These are phyloP conservation scores for Cyanocitta stelleri DNA, from an alignment of 2,113 vertebrate genomes.

Conservation along the genomic window DNA sequence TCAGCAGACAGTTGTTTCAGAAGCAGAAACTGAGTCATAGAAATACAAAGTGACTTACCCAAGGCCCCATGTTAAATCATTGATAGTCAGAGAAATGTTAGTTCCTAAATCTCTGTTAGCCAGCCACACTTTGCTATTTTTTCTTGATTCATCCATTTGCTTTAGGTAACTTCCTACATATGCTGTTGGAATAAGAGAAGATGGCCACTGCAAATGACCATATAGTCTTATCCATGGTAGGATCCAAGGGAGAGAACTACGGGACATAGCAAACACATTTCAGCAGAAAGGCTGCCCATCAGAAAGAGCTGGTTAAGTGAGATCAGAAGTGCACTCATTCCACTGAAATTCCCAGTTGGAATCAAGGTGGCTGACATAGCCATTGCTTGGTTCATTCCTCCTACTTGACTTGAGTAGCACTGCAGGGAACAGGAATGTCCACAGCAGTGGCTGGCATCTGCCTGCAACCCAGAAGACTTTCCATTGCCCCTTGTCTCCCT, in stretches of 20 bases:
- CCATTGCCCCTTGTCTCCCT: neutral
- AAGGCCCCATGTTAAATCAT: neutral
- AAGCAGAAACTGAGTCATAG: slow-evolving; percentile 43
- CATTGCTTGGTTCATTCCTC: neutral
- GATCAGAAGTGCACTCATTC: neutral
- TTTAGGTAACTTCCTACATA: neutral
- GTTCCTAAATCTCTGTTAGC: neutral
- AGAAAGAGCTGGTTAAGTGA: neutral
- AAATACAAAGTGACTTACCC: slow-evolving; percentile 3
- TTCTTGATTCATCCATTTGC: neutral
- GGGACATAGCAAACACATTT: neutral
- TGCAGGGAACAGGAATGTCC: neutral
- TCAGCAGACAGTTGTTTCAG: slow-evolving; percentile 39
- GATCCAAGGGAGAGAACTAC: neutral
- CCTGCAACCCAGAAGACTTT: neutral
- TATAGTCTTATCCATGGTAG: neutral
- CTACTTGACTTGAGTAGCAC: neutral
- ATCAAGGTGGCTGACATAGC: neutral
- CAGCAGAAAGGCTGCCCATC: neutral
- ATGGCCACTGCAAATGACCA: neutral
- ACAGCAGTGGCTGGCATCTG: neutral
- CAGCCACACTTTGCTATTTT: neutral
- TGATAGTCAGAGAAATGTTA: neutral
- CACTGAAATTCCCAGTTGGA: neutral
- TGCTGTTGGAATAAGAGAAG: neutral